A percentile compares a stretch with the other conserved stretches of the same genome.
Evolutionary conservation across 64 coral and sea anemone genomes (phyloP).

Genomic region (Stichodactyla mertensii): DNA sequence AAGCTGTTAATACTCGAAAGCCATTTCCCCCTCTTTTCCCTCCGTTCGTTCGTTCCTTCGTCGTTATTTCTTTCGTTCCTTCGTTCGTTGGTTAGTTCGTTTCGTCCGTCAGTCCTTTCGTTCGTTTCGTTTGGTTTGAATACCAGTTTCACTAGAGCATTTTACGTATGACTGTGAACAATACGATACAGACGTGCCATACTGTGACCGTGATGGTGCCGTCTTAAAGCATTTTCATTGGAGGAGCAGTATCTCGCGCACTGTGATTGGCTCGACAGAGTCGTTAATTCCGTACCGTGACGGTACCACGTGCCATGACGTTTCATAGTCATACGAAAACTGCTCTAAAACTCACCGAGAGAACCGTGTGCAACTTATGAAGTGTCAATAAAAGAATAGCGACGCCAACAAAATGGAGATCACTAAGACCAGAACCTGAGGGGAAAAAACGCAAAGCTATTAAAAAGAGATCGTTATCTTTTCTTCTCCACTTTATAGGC

Average conservation of each 20-base stretch:
- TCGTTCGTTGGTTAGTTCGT: background rate
- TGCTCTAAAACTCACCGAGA: slow-evolving; percentile 31
- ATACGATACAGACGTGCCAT: no score
- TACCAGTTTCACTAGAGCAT: background rate
- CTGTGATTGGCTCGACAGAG: no score
- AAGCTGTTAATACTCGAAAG: background rate
- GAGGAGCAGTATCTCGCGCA: no score
- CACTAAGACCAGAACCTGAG: slow-evolving; percentile 42
- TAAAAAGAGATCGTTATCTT: no score
- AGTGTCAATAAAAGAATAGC: slow-evolving; percentile 44
- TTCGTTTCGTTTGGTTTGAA: background rate
- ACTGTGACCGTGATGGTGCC: no score
- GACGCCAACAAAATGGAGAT: slow-evolving; percentile 66
- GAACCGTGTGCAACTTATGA: slow-evolving; percentile 57
- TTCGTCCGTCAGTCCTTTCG: background rate
- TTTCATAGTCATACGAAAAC: background rate
- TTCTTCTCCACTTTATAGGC: background rate
- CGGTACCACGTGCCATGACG: no score
- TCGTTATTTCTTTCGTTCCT: no score
- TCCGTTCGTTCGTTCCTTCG: no score
- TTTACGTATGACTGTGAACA: background rate
- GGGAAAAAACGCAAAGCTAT: no score
- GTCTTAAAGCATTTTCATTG: no score
- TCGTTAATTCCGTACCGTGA: no score
- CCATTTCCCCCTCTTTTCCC: background rate